Evolutionary conservation across 2,888 invertebrate genomes (phyloP).

Genomic region (Pharmacophagus antenor): DNA sequence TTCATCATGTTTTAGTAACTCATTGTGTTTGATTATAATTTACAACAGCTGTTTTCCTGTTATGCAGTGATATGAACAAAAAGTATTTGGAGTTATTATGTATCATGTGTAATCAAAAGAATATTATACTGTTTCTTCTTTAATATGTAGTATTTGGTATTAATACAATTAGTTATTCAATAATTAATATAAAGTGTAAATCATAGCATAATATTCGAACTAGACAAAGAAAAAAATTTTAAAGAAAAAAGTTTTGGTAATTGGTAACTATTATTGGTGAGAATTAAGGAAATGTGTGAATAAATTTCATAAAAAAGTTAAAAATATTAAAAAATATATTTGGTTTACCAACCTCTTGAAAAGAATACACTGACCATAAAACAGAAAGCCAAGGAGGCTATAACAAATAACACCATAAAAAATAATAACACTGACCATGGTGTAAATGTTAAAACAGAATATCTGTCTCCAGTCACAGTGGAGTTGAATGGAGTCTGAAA

Average conservation of each 20-base stretch:
- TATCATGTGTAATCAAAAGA: no score
- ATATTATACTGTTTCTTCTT: no score
- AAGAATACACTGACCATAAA: constrained; percentile 92
- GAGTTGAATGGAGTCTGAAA: constrained; percentile 75
- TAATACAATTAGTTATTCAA: no score
- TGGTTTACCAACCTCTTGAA: constrained; percentile 83
- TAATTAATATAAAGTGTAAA: no score
- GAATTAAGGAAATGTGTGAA: neutral
- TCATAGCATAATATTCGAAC: no score
- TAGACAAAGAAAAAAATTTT: no score
- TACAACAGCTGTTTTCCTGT: neutral
- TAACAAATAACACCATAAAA: constrained; percentile 86
- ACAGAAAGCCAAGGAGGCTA: constrained; percentile 86
- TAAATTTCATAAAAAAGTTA: neutral
- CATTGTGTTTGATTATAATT: neutral
- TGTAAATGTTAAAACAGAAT: constrained; percentile 85
- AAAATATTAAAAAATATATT: neutral
- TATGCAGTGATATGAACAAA: neutral
- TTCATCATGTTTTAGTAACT: neutral
- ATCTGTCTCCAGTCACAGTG: constrained; percentile 61
- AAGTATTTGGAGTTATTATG: neutral
- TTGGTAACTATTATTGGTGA: neutral
- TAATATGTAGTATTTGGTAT: no score
- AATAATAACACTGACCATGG: constrained; percentile 85
- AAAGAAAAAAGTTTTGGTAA: no score